Evolutionary conservation across 2,113 vertebrate genomes (phyloP), one percentile per base, ranked within the genome.

Genomic region (Hirundichthys speculiger): DNA sequence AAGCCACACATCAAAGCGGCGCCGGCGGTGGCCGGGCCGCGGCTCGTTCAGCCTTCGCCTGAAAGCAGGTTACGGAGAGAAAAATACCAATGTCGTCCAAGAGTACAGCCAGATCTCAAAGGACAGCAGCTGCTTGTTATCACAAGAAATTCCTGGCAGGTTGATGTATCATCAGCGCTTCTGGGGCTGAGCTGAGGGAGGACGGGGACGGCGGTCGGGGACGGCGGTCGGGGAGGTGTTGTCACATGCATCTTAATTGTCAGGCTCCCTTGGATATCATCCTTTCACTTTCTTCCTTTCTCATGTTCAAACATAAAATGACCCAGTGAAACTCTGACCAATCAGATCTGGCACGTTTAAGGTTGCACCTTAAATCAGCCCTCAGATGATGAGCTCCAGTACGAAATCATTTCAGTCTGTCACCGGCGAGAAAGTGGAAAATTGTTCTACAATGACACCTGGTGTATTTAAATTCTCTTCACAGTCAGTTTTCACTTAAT

Each of bases 41-140:
- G 66, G 58, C 49, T 41, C 60, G 73, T 60, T 62, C 5, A 4
- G 61, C 46, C 72, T 77, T 71, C 15, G 42, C 50, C 73, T 55
- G 53, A 19, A n/a, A 69, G 66, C 64, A 74, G 73, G 75, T 75
- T 68, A 73, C 55, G 18, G 27, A 51, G 25, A 64, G 69, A 30
- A 20, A 74, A 75, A 67, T 53, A 68, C 73, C 64, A 56, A 47
- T 14, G n/a, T 52, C 39, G 70, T 80, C 72, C 59, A 77, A 69
- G 65, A 76, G 63, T 56, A 47, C 40, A 49, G 69, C 5, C 9
- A 51, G 30, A 59, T 76, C 77, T 81, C 83, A 24, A 5, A 77
- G 69, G 82, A 80, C 73, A 50, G 76, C 73, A 63, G 73, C 81
- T 72, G 77, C 88, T 86, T 82, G 83, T 90, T 88, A 87, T 88